These are phyloP conservation scores for Epinotia brunnichana DNA, from an alignment of 2,888 invertebrate genomes.

Conservation along the genomic window DNA sequence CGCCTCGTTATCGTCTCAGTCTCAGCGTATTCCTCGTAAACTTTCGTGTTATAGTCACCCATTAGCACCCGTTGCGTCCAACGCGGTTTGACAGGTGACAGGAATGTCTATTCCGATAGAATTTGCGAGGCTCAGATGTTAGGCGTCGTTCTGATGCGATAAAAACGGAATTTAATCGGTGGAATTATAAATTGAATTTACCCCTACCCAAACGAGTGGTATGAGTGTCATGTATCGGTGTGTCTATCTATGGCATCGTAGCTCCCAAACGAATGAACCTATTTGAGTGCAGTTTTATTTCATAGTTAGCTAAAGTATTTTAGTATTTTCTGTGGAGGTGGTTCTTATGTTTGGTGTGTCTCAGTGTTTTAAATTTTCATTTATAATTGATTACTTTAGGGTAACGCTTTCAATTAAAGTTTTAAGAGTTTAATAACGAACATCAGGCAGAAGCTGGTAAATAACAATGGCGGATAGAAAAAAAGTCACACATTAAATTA, in stretches of 20 bases:
- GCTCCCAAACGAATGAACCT: too few species aligned
- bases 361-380: too few species aligned
- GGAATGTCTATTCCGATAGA: constrained; percentile 46
- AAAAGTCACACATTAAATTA: neutral
- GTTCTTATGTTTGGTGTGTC: too few species aligned
- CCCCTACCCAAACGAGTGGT: too few species aligned
- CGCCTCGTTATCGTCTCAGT: constrained; percentile 14
- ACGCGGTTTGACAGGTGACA: constrained; percentile 59
- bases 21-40: neutral
- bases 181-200: neutral
- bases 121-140: constrained; percentile 22
- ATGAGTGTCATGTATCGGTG: too few species aligned
- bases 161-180: constrained; percentile 10
- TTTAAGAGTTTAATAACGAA: neutral
- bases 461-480: neutral
- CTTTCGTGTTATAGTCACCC: constrained; percentile 24
- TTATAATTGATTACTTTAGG: too few species aligned
- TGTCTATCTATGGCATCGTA: too few species aligned
- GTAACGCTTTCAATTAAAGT: neutral
- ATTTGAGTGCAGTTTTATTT: too few species aligned
- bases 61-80: constrained; percentile 46
- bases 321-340: too few species aligned
- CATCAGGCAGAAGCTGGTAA: neutral
- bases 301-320: too few species aligned
- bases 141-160: constrained; percentile 11